A percentile compares a stretch with the other conserved stretches of the same genome.
phyloP scores from a whole-genome alignment of 2,888 invertebrate genomes.

The Pandemis cinnamomeana region DNA sequence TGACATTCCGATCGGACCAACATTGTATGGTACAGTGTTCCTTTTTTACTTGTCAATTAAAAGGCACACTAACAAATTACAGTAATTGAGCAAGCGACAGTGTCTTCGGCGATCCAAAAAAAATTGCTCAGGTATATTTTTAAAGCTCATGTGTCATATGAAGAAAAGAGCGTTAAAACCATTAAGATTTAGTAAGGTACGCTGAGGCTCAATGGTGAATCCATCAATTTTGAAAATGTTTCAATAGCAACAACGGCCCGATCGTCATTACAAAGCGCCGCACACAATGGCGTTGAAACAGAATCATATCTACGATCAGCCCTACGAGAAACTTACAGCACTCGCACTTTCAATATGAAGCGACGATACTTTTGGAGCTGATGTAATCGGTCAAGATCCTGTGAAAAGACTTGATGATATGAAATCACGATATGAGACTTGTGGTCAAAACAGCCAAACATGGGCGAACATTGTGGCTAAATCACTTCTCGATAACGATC shows the following conservation, averaged over 20 bases:
- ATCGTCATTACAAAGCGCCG: conserved; percentile 60
- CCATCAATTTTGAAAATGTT: conserved; percentile 55
- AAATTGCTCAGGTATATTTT: conserved; percentile 30
- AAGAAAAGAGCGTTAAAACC: conserved; percentile 29
- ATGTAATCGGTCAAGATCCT: conserved; percentile 54
- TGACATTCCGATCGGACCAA: conserved; percentile 31
- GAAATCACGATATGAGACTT: conserved; percentile 47
- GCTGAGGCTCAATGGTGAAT: conserved; percentile 48
- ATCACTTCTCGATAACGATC: conserved; percentile 51
- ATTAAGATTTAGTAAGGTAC: conserved; percentile 54
- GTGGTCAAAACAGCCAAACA: conserved; percentile 71
- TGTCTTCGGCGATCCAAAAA: conserved; percentile 2
- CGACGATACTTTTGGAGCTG: conserved; percentile 55
- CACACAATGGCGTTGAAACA: conserved; percentile 66
- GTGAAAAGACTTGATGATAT: conserved; percentile 50
- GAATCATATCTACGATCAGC: conserved; percentile 69
- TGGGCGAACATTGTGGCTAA: conserved; percentile 52
- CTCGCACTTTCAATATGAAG: conserved; percentile 57
- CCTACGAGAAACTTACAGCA: conserved; percentile 47
- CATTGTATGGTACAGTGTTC: conserved; percentile 13
- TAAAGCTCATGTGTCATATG: conserved; percentile 18
- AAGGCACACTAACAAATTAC: conserved; percentile 5
- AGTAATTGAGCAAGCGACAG: conserved; percentile 19
- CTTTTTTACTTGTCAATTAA: conserved; percentile 8
- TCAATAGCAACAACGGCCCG: conserved; percentile 57